A percentile compares a stretch with the other conserved stretches of the same genome.
phyloP scores from a whole-genome alignment of 2,113 vertebrate species.

The Oryzias celebensis region DNA sequence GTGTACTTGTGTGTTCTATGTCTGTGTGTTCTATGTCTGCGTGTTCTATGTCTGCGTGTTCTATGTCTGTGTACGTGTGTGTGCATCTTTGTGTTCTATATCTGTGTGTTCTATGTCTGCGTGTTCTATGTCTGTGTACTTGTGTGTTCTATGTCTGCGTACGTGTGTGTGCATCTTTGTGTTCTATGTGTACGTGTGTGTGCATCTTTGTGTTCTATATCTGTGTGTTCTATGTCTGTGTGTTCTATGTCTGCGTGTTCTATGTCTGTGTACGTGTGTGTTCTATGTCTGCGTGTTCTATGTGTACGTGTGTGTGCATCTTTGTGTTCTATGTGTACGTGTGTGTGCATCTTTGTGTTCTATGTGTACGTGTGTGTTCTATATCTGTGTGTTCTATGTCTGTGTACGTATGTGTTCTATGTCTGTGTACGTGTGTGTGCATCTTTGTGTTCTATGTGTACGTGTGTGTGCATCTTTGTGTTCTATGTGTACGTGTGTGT shows the following conservation, averaged over 20 bases:
- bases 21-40: conserved; percentile 1
- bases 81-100: conserved; percentile 18
- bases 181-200: conserved; percentile 3
- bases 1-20: conserved; percentile 47
- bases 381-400: no score
- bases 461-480: no score
- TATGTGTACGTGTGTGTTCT: no score
- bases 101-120: no score
- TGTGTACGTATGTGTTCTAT: conserved; percentile 26
- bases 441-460: no score
- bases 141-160: not conserved
- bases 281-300: not conserved
- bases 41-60: not conserved
- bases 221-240: no score
- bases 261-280: conserved; percentile 6
- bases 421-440: conserved; percentile 10
- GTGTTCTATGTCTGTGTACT: no score
- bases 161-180: conserved; percentile 39
- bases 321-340: not conserved
- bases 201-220: no score
- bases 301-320: conserved; percentile 47
- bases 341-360: conserved; percentile 10
- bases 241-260: not conserved
- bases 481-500: conserved; percentile 37
- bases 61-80: conserved; percentile 31